Evolutionary conservation across 2,888 invertebrate species (phyloP).

Genomic region (Hyalella azteca): DNA sequence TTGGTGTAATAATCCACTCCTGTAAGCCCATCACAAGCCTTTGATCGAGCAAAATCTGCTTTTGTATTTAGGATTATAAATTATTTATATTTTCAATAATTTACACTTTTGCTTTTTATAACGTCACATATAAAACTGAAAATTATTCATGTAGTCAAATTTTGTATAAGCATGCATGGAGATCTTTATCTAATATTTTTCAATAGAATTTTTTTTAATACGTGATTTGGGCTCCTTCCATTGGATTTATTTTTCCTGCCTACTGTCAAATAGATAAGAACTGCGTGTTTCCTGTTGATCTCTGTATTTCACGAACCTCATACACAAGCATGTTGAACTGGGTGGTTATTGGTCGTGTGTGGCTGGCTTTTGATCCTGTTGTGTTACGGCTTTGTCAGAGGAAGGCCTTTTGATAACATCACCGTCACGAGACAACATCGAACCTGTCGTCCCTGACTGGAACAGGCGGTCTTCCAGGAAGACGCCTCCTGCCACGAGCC

Average conservation of each 20-base stretch:
- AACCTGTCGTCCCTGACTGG: conserved; percentile 57
- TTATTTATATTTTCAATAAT: no score
- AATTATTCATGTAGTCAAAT: conserved; percentile 3
- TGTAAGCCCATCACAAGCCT: no score
- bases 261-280: background rate
- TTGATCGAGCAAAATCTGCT: background rate
- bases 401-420: conserved; percentile 58
- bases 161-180: conserved; percentile 15
- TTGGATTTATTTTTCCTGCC: background rate
- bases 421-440: conserved; percentile 58
- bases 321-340: background rate
- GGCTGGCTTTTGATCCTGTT: conserved; percentile 45
- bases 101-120: conserved; percentile 1
- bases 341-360: background rate
- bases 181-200: conserved; percentile 7
- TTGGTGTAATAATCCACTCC: no score
- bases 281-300: conserved; percentile 2
- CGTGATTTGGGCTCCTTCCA: conserved; percentile 26
- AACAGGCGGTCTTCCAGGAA: conserved; percentile 53
- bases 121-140: background rate
- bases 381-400: conserved; percentile 54
- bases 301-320: background rate
- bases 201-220: background rate
- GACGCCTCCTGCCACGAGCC: conserved; percentile 58
- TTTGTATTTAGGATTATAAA: no score